Evolutionary conservation across 2,113 vertebrate genomes (phyloP), one percentile per base, ranked within the genome.

Genomic region (Mastomys coucha): DNA sequence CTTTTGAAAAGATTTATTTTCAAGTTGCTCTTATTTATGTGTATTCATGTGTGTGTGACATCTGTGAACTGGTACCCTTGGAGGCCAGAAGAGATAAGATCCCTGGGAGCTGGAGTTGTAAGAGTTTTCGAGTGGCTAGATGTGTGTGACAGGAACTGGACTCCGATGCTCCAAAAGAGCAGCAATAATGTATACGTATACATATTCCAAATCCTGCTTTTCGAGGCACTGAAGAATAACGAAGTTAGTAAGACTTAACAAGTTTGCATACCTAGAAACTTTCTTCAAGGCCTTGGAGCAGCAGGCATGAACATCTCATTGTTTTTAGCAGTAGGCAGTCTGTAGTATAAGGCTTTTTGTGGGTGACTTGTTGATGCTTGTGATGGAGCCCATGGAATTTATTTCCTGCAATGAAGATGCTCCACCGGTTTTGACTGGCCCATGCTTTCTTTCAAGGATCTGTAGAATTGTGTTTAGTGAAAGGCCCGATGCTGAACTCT

Each of bases 391-490:
- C 1, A 1, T 1, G 78, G 49, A 42, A 84, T 70, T 31, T 51
- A 2, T 51, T 85, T 93, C 51, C 17, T 2, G 0, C 56, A 45
- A 45, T 85, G 67, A 72, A 95, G 81, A n/a, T 78, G 17, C 22
- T 19, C 4, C 58, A 26, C 42, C 26, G 2, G 12, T 26, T 88
- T 89, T 73, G 72, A 26, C 14, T 63, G 45, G 45, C 36, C 36
- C 84, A 42, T 70, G 33, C 73, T 96, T 96, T 56, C 73, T 60
- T 85, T 42, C 75, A 9, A 56, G 69, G 20, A 24, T 92, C 86
- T 96, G 45, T 78, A 36, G 80, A 93, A 20, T 88, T 88, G 17
- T 95, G 96, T 82, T 91, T n/a, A 81, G 53, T 22, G 81, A 91
- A 96, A 67, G 78, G 12, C 53, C 89, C 45, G 78, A 88, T 96